A percentile compares a stretch with the other conserved stretches of the same genome.
phyloP scores from a whole-genome alignment of 2,888 invertebrate genomes.

The Xestoiulus laeticollis region DNA sequence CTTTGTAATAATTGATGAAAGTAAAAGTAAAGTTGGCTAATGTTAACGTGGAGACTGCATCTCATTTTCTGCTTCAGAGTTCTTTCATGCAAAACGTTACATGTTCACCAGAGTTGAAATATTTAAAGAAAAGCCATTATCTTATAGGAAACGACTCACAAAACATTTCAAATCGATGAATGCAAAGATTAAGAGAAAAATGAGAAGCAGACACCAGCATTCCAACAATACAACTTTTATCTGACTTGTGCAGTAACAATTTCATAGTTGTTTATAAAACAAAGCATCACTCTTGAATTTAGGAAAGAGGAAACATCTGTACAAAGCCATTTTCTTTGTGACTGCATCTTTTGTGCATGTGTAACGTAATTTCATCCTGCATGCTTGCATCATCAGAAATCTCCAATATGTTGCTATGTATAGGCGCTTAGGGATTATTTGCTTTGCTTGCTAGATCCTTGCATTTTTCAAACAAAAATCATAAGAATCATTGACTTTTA shows the following conservation, averaged over 20 bases:
- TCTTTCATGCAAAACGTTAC: slow-evolving; percentile 9
- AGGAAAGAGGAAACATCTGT: background rate
- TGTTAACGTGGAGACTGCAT: background rate
- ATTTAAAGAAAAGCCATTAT: slow-evolving; percentile 36
- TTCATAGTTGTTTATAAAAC: background rate
- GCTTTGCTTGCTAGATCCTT: background rate
- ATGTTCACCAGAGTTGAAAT: slow-evolving; percentile 1
- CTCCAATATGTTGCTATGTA: background rate
- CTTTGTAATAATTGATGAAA: background rate
- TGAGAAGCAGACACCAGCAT: background rate
- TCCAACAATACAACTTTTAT: background rate
- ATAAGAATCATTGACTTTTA: too few species aligned
- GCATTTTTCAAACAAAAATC: too few species aligned
- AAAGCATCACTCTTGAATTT: background rate
- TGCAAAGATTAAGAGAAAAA: background rate
- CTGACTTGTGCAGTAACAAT: background rate
- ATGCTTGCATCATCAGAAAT: background rate
- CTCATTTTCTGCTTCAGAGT: background rate
- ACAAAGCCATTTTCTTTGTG: background rate
- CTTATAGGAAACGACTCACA: background rate
- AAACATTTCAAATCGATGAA: slow-evolving; percentile 9
- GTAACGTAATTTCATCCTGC: background rate
- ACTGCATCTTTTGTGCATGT: background rate
- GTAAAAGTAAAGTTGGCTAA: background rate
- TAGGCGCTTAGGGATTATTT: background rate